Conservation (phyloP, 2,113 vertebrate genomes). For the Alligator mississippiensis region DNA sequence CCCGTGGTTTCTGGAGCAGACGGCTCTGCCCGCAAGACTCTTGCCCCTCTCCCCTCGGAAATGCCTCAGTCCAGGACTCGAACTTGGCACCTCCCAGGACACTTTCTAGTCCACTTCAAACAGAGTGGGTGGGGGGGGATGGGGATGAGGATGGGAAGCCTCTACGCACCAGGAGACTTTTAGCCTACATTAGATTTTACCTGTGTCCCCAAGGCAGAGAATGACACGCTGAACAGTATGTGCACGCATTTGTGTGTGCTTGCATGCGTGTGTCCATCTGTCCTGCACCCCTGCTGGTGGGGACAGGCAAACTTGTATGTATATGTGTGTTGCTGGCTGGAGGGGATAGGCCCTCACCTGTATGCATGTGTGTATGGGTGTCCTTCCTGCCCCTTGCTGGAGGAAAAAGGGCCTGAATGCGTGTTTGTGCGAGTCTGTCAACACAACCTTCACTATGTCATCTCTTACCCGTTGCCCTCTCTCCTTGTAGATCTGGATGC, state of each 20-base stretch:
- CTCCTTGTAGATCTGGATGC: constrained; percentile 71
- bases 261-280: no score
- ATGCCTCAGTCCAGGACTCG: not conserved
- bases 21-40: not conserved
- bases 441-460: not conserved
- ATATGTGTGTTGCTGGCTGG: not conserved
- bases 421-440: not conserved
- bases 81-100: not conserved
- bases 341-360: no score
- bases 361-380: not conserved
- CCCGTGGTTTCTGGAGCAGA: not conserved
- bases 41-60: not conserved
- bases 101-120: not conserved
- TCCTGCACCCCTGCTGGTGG: no score
- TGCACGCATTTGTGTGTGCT: no score
- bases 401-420: not conserved
- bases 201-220: no score
- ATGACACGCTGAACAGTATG: no score
- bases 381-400: not conserved
- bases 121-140: not conserved
- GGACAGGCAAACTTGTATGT: not conserved
- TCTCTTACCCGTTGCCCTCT: not conserved
- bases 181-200: no score
- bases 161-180: no score
- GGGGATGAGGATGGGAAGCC: no score